These are phyloP conservation scores for Larimichthys crocea DNA, from an alignment of 2,113 vertebrate species.

Conservation along the genomic window DNA sequence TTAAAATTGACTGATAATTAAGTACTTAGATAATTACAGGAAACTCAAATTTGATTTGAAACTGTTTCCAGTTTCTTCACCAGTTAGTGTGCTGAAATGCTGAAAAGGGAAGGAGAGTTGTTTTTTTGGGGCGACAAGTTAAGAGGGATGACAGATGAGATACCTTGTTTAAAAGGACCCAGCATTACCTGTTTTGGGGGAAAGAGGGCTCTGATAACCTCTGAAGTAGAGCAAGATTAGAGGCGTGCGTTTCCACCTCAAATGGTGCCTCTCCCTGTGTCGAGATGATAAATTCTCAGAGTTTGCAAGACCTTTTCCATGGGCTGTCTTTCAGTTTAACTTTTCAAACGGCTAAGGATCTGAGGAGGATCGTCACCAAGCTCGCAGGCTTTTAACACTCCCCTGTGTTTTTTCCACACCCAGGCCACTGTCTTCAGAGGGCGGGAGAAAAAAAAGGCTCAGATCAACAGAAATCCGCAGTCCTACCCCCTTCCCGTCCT, in stretches of 20 bases:
- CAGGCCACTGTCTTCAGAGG: constrained; percentile 82
- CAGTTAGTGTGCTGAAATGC: background rate
- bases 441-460: constrained; percentile 78
- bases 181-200: constrained; percentile 38
- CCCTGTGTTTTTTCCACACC: constrained; percentile 74
- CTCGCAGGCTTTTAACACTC: constrained; percentile 77
- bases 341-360: constrained; percentile 81
- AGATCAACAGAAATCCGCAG: constrained; percentile 74
- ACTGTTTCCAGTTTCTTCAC: background rate
- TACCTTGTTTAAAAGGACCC: constrained; percentile 53
- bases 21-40: background rate
- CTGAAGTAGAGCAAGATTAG: constrained; percentile 63
- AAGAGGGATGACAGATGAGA: constrained; percentile 28
- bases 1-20: background rate
- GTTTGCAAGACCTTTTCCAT: constrained; percentile 80
- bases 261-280: constrained; percentile 63
- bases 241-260: constrained; percentile 67
- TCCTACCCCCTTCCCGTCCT: background rate
- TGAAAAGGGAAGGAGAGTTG: background rate
- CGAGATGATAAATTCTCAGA: constrained; percentile 78
- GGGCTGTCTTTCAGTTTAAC: constrained; percentile 80
- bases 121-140: constrained; percentile 14
- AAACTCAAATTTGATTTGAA: background rate
- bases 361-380: constrained; percentile 77
- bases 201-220: constrained; percentile 60